Evolutionary conservation across 1,140 invertebrate genomes (phyloP).

Genomic region (Saccostrea glomerata): DNA sequence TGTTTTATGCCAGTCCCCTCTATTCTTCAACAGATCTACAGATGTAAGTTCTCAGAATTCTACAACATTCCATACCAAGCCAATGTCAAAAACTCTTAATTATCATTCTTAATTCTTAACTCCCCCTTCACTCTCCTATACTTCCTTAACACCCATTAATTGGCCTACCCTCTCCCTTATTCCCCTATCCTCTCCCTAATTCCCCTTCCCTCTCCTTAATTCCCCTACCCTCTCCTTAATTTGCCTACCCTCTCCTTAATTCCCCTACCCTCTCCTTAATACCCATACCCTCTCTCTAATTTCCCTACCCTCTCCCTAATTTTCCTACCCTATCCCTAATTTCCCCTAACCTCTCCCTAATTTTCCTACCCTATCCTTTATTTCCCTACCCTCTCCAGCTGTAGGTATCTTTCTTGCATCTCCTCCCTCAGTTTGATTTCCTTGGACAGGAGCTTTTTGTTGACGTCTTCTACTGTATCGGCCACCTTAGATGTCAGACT

Average conservation of each 20-base stretch:
- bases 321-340: neutral
- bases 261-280: too few relatives aligned
- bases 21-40: too few relatives aligned
- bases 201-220: too few relatives aligned
- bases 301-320: neutral
- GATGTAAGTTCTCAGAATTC: too few relatives aligned
- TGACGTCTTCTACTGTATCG: constrained; percentile 76
- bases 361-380: constrained; percentile 25
- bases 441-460: constrained; percentile 74
- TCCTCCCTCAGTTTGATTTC: constrained; percentile 78
- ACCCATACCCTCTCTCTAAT: too few relatives aligned
- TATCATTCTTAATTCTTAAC: too few relatives aligned
- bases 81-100: too few relatives aligned
- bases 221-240: too few relatives aligned
- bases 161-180: neutral
- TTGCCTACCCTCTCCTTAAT: neutral
- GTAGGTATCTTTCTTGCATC: constrained; percentile 71
- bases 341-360: constrained; percentile 58
- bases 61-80: neutral
- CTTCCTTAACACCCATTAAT: too few relatives aligned
- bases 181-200: neutral
- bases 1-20: too few relatives aligned
- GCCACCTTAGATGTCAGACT: constrained; percentile 70
- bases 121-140: too few relatives aligned
- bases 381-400: constrained; percentile 74